Evolutionary conservation across 2,113 vertebrate species (phyloP), one percentile per base, ranked within the genome.

Genomic region (Oreocharis arfaki): DNA sequence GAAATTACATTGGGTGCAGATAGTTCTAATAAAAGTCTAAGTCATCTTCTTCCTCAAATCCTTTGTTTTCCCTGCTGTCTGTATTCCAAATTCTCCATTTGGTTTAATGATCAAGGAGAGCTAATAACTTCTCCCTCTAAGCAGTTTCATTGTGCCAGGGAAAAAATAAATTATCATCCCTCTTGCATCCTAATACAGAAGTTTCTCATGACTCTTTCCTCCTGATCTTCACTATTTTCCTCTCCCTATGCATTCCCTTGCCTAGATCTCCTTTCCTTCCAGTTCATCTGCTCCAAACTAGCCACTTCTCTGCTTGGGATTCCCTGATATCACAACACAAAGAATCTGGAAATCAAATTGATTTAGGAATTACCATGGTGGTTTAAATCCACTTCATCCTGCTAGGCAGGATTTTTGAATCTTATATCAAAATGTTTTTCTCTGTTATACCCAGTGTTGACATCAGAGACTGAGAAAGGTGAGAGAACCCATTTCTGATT

Each of bases 101-200:
- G 70, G 44, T 87, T 92, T 71, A 90, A 93, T 15, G 64, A 95
- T 61, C 57, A 82, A 90, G 65, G 81, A 42, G 52, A 87, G 32
- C 55, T 93, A 92, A 82, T 57, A 94, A 92, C 53, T 87, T 68
- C 76, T 84, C 46, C 81, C 80, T 81, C 63, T 71, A 79, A 93
- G 52, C 39, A 75, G 68, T 69, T 74, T 41, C 1, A 1, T 44
- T 68, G 52, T 92, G 93, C 76, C 83, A 90, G 65, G 50, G n/a
- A 89, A 44, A 81, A 94, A 94, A 92, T 68, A 68, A 77, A 93
- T 86, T 61, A 93, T 39, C 85, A 68, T 39, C 35, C 44, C 49
- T 55, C 78, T 96, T 74, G 69, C 35, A 41, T 53, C 55, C 46
- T 64, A 74, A 88, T 10, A 69, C n/a, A 77, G 75, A 88, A 84